Evolutionary conservation across 2,888 invertebrate genomes (phyloP).

Genomic region (Cantharis rustica): DNA sequence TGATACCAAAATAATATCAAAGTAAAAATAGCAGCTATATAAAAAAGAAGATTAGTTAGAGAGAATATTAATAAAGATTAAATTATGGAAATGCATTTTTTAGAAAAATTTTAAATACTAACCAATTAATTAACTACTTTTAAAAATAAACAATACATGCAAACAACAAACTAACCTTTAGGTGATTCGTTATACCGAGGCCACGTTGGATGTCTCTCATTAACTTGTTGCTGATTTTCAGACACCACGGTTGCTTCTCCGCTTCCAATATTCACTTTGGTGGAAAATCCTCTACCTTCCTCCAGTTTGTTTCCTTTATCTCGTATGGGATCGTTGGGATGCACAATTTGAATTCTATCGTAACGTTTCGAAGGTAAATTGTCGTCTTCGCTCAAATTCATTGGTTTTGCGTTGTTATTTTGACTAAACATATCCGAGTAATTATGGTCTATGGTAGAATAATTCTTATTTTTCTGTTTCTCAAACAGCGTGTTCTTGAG

Average conservation of each 20-base stretch:
- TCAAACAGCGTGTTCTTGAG: constrained; percentile 49
- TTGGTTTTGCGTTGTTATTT: not conserved
- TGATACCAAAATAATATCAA: not conserved
- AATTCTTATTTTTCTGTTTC: constrained; percentile 12
- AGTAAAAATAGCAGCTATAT: not conserved
- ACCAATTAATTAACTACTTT: not conserved
- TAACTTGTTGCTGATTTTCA: constrained; percentile 36
- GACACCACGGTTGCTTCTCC: constrained; percentile 56
- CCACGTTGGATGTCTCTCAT: constrained; percentile 46
- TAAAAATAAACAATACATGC: not conserved
- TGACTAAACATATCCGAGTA: not conserved
- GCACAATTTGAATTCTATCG: constrained; percentile 47
- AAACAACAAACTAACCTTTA: constrained; percentile 42
- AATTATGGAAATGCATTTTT: not conserved
- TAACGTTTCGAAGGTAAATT: constrained; percentile 49
- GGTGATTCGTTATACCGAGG: constrained; percentile 46
- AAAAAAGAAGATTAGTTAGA: not conserved
- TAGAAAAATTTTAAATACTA: not conserved
- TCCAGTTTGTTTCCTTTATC: constrained; percentile 19
- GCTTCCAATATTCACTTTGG: constrained; percentile 62
- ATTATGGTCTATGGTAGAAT: not conserved
- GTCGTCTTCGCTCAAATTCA: constrained; percentile 12
- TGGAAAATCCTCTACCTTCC: constrained; percentile 60
- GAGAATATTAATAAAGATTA: not conserved
- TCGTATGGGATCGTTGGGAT: constrained; percentile 41